Conservation (phyloP, 2,888 invertebrate genomes). For the Mantis religiosa region DNA sequence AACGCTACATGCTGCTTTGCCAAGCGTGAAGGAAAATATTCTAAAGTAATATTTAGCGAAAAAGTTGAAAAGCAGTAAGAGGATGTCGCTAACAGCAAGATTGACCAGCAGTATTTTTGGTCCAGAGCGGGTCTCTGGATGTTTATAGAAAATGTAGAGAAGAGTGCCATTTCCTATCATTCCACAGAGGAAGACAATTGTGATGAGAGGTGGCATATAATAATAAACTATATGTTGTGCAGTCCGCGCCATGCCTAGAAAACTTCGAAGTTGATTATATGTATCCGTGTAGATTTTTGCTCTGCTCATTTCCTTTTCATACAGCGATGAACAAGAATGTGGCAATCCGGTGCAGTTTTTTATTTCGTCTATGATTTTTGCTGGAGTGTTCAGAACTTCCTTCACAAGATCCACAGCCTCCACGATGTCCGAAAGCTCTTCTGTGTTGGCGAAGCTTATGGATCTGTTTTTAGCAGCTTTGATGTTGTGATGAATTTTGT, state of each 20-base stretch:
- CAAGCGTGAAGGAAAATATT: background rate
- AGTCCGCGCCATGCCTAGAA: background rate
- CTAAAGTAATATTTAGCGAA: background rate
- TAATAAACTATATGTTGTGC: background rate
- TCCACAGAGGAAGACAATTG: background rate
- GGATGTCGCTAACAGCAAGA: background rate
- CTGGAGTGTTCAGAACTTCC: background rate
- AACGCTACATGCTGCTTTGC: background rate
- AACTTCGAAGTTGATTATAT: background rate
- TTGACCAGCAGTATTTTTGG: background rate
- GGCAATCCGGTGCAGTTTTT: background rate
- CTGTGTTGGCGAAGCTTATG: background rate
- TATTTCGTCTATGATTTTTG: background rate
- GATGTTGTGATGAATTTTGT: background rate
- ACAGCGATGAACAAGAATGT: background rate
- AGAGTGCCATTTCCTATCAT: background rate
- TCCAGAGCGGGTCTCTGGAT: background rate
- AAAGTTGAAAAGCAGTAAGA: background rate
- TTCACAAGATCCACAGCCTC: fast-evolving
- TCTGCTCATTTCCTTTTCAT: background rate
- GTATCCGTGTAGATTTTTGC: background rate
- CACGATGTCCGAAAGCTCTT: background rate
- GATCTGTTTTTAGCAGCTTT: background rate
- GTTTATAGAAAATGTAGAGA: background rate
- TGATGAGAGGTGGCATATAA: background rate